Conservation (phyloP, 2,113 vertebrate species). For the Raja brachyura region DNA sequence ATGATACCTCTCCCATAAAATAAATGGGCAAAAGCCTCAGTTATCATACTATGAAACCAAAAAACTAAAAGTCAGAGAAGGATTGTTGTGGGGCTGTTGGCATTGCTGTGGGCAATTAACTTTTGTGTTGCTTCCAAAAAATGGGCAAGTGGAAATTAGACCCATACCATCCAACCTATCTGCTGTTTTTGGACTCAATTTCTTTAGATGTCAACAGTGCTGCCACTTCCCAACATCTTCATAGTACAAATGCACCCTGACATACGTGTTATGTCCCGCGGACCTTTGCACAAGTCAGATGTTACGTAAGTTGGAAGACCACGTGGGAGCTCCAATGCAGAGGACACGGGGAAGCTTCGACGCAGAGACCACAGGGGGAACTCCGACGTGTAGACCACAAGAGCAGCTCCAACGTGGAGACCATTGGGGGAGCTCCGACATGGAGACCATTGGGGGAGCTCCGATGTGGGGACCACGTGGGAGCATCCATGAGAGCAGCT, state of each 20-base stretch:
- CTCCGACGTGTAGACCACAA: no score
- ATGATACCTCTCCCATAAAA: not conserved
- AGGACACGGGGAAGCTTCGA: no score
- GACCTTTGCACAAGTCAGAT: no score
- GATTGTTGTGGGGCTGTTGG: not conserved
- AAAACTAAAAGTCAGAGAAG: not conserved
- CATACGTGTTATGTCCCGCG: no score
- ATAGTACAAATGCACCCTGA: not conserved
- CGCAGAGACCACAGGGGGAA: no score
- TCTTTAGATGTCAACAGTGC: not conserved
- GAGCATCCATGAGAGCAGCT: no score
- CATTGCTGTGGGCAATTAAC: not conserved
- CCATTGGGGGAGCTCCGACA: no score
- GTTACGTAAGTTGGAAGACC: no score
- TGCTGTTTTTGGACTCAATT: not conserved
- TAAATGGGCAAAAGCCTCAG: not conserved
- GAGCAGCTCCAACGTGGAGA: no score
- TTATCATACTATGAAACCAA: not conserved
- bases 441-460: no score
- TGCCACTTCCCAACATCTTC: not conserved
- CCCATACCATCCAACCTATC: not conserved
- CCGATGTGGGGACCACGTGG: no score
- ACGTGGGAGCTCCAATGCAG: no score
- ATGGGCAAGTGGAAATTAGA: not conserved
- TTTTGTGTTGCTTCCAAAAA: not conserved